These are phyloP conservation scores for Falco punctatus DNA, from an alignment of 2,113 vertebrate genomes.

Conservation along the genomic window DNA sequence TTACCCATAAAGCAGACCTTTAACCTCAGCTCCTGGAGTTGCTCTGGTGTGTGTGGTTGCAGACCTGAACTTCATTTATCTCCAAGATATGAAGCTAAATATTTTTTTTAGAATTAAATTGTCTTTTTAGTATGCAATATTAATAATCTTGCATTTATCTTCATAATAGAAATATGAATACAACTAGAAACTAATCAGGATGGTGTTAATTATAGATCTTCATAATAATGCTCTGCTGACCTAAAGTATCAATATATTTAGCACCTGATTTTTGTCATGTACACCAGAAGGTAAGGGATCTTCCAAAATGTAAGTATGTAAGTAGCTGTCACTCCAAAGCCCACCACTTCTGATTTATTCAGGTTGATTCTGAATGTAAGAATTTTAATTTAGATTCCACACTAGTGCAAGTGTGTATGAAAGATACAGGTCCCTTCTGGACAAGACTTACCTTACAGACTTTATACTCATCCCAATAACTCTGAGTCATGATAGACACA, in stretches of 20 bases:
- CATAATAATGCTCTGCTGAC: background rate
- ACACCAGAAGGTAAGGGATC: background rate
- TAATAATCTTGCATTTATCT: background rate
- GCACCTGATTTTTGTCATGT: background rate
- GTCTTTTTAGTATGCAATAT: background rate
- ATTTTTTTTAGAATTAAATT: background rate
- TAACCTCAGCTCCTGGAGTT: background rate
- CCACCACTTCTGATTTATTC: background rate
- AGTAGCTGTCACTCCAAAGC: background rate
- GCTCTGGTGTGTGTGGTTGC: background rate
- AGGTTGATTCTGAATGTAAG: background rate
- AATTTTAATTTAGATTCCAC: background rate
- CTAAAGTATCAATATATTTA: background rate
- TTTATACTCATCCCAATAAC: background rate
- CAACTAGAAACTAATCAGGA: background rate
- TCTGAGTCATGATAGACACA: background rate
- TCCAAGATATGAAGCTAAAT: background rate
- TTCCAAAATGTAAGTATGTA: background rate
- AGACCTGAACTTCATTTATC: background rate
- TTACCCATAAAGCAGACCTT: background rate
- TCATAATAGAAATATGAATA: background rate
- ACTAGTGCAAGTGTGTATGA: background rate
- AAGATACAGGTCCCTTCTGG: background rate
- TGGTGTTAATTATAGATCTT: background rate
- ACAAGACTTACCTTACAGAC: background rate